Conservation (phyloP, 2,113 vertebrate genomes). For the Balaenoptera acutorostrata region DNA sequence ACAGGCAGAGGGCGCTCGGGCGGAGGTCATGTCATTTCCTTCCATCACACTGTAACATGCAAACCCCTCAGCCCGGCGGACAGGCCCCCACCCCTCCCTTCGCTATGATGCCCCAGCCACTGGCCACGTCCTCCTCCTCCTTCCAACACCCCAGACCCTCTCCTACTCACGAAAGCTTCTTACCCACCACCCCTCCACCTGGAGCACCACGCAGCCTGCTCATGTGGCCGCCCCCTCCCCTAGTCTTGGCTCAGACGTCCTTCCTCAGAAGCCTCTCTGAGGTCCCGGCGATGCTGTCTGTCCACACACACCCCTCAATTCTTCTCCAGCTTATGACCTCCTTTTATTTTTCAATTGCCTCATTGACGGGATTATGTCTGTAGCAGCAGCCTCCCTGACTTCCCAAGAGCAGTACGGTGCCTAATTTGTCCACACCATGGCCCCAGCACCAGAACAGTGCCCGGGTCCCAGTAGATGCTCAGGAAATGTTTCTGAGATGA, state of each 20-base stretch:
- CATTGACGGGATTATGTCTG: fast-evolving
- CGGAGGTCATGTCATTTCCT: not conserved
- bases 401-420: not conserved
- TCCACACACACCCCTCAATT: too few relatives aligned
- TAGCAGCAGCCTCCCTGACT: not conserved
- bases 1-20: not conserved
- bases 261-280: not conserved
- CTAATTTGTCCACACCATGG: fast-evolving
- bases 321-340: not conserved
- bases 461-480: not conserved
- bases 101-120: fast-evolving
- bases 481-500: not conserved
- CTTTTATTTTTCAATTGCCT: not conserved
- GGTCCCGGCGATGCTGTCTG: not conserved
- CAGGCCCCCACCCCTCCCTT: fast-evolving
- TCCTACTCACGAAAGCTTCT: fast-evolving
- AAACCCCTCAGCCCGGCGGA: too few relatives aligned
- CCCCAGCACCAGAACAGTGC: not conserved
- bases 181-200: not conserved
- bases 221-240: not conserved
- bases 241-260: not conserved
- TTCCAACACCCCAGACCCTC: not conserved
- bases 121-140: not conserved
- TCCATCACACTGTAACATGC: not conserved
- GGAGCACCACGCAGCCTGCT: not conserved